Evolutionary conservation across 2,797 vertebrate species (phyloP), one percentile per base, ranked within the genome.

Genomic region (Rhinogobio ventralis): DNA sequence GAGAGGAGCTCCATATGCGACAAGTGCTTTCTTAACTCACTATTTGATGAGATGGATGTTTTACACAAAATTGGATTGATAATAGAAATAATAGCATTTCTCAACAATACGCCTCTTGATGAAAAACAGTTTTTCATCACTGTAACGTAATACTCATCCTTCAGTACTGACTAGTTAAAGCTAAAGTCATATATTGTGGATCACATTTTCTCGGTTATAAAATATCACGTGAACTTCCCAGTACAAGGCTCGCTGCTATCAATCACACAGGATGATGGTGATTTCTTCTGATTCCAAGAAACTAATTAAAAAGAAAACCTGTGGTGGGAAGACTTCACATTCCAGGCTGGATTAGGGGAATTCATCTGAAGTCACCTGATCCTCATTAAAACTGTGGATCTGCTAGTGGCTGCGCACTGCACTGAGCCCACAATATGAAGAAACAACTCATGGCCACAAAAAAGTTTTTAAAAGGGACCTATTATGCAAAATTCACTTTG

Each of bases 321-420:
- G 86, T 57, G 66, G 86, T 88, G 89, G 87, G 90, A 89, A 91
- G 85, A 77, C 13, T 77, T 77, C 57, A 88, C 93, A 95, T 95
- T 95, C 95, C 93, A 11, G 69, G 85, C 84, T 46, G 86, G 94
- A 95, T 95, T 95, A 96, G 74, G 79, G 42, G 30, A 81, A 92
- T 89, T 89, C 79, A 17, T 89, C 91, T 90, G 79, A 66, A 77
- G 53, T 85, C 81, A 86, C 49, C 82, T 90, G 90, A 93, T 89
- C 91, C 94, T 95, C 92, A 93, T 95, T 95, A 95, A 94, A 92
- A 92, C 90, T 39, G 89, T 90, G 75, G 86, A 86, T 77, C 83
- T 90, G 87, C 86, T 92, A 89, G 84, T 81, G 51, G 55, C 66
- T 14, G 83, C 86, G 91, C 69, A 93, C 76, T 89, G 92, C 94